A percentile compares a stretch with the other conserved stretches of the same genome.
These are phyloP conservation scores for Neogobius melanostomus DNA, from an alignment of 2,113 vertebrate species.

Conservation along the genomic window DNA sequence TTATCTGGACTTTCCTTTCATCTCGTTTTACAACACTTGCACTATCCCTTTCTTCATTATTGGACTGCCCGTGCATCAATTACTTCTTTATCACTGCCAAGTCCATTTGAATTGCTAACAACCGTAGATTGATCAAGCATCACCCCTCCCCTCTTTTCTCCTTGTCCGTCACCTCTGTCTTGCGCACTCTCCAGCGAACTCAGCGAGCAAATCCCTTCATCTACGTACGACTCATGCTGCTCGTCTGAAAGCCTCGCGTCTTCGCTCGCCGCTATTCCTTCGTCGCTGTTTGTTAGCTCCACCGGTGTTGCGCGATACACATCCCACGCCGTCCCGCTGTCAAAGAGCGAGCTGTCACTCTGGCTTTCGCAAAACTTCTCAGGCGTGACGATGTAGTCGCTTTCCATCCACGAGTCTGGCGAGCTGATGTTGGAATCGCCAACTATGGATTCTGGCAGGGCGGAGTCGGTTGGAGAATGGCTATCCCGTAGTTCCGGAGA, in stretches of 20 bases:
- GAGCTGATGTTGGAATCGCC: constrained; percentile 72
- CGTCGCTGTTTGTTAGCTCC: constrained; percentile 49
- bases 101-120: constrained; percentile 8
- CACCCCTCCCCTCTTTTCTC: constrained; percentile 18
- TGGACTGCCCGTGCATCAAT: not conserved
- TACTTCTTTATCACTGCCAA: not conserved
- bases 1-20: constrained; percentile 1
- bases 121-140: not conserved
- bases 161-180: constrained; percentile 18
- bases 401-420: constrained; percentile 73
- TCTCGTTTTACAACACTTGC: constrained; percentile 1
- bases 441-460: constrained; percentile 33
- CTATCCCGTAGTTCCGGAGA: constrained; percentile 55
- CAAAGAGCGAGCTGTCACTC: constrained; percentile 61
- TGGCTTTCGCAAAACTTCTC: constrained; percentile 54
- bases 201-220: constrained; percentile 70
- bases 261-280: constrained; percentile 48
- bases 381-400: constrained; percentile 33
- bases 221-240: constrained; percentile 40
- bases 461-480: constrained; percentile 59
- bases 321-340: constrained; percentile 57
- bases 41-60: not conserved
- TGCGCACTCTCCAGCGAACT: constrained; percentile 65
- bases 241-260: constrained; percentile 41
- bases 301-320: constrained; percentile 51